phyloP scores from a whole-genome alignment of 2,797 vertebrate genomes.

The Furcifer pardalis region DNA sequence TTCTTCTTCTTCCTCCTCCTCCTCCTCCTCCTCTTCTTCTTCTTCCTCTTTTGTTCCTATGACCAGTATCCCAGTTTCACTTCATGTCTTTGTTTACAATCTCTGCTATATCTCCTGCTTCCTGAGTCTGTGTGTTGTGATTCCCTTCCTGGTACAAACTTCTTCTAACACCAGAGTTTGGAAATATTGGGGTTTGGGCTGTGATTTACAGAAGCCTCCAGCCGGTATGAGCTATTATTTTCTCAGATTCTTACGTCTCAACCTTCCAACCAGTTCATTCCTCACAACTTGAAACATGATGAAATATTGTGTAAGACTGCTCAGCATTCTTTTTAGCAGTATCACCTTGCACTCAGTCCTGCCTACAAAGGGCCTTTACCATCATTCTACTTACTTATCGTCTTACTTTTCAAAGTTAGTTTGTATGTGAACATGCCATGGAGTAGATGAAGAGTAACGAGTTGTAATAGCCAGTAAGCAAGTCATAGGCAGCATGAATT shows the following conservation, averaged over 20 bases:
- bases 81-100: background rate
- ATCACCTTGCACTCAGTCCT: background rate
- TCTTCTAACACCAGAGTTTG: background rate
- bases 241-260: background rate
- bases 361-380: background rate
- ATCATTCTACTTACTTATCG: background rate
- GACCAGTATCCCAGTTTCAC: background rate
- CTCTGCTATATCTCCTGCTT: background rate
- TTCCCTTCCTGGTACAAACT: background rate
- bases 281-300: background rate
- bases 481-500: too few species aligned
- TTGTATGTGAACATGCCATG: background rate
- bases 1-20: background rate
- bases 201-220: background rate
- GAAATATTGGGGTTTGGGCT: background rate
- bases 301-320: background rate
- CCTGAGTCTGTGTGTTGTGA: background rate
- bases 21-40: background rate
- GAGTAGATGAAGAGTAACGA: background rate
- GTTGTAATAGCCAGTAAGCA: background rate
- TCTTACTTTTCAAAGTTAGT: background rate
- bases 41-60: background rate
- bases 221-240: background rate
- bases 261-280: background rate
- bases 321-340: background rate